Base-by-base conservation (phyloP, 2,113 vertebrate species). In the Brachyhypopomus occidentalis region DNA sequence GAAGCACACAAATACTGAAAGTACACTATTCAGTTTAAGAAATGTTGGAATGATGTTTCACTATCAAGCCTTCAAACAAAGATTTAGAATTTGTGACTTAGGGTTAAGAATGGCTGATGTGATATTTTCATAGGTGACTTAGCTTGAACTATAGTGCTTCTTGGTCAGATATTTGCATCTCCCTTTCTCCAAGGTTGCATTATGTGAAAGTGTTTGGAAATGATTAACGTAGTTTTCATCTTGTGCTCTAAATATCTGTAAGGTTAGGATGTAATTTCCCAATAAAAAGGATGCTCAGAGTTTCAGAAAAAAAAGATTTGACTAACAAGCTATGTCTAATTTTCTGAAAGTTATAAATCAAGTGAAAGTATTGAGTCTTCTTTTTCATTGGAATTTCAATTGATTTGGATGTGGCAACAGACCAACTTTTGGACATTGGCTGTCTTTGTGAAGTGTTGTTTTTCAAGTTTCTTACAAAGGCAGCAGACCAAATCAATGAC, bases 181-280 rank as follows among this genome's bases (percentile, higher is more conserved):
- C 41, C 12, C 45, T 14, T 14, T 52, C 45, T 52, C 45, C 12
- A 52, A 52, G 45, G 2, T 22, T 60, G 58, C 20, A 22, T 60
- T 60, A 22, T 60, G 58, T 60, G 20, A 38, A 77, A 60, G 20
- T 41, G 48, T 62, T 41, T 23, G 59, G 34, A 63, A 38, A 30
- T 45, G 22, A 77, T 77, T 77, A 45, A 38, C 55, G 36, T 25
- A 34, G 73, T 60, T 20, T 60, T 20, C 14, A 52, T 52, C 45
- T 52, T 52, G 41, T 41, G 45, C 11, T 52, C 45, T 12, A 12
- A 8, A 56, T 60, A 60, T 60, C 20, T 60, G 58, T 60, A 52
- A 14, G 45, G 14, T 52, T 52, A 14, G 45, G 45, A 14, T 52
- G 45, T 8, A 1, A 52, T 14, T 12, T 52, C 45, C 12, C 2